Conservation (phyloP, 2,797 vertebrate species). For the Prunella strophiata region DNA sequence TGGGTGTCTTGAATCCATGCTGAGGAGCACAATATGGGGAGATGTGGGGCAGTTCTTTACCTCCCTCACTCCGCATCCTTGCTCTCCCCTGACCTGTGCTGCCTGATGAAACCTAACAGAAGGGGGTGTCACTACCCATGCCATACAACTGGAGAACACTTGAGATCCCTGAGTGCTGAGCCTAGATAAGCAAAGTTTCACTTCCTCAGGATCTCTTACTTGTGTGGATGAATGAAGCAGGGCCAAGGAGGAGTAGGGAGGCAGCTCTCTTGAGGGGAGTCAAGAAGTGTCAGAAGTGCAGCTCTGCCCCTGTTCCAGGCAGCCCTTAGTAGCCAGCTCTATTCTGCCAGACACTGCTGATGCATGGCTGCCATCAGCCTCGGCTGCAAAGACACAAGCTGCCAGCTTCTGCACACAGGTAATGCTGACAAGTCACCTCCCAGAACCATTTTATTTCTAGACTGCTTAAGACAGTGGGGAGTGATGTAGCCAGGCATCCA, state of each 20-base stretch:
- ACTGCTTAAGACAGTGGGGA: not conserved
- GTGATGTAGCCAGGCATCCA: not conserved
- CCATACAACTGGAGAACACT: not conserved
- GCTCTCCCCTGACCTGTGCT: not conserved
- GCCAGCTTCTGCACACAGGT: not conserved
- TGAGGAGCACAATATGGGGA: not conserved
- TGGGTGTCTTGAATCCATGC: not conserved
- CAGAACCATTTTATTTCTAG: conserved; percentile 8
- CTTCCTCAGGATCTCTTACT: not conserved
- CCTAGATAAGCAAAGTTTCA: not conserved
- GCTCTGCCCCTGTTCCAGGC: not conserved
- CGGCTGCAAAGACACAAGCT: not conserved
- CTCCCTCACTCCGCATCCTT: not conserved
- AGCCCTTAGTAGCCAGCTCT: not conserved
- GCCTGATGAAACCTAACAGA: not conserved
- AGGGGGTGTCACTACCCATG: not conserved
- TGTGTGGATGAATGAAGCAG: not conserved
- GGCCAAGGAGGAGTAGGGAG: not conserved
- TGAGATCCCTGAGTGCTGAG: not conserved
- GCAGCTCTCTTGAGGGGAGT: not conserved
- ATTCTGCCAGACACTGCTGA: not conserved
- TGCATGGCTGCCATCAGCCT: not conserved
- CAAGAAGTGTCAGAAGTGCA: not conserved
- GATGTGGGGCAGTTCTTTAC: not conserved
- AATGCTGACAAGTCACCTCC: not conserved